phyloP scores from a whole-genome alignment of 2,113 vertebrate genomes.

The Laticauda colubrina region DNA sequence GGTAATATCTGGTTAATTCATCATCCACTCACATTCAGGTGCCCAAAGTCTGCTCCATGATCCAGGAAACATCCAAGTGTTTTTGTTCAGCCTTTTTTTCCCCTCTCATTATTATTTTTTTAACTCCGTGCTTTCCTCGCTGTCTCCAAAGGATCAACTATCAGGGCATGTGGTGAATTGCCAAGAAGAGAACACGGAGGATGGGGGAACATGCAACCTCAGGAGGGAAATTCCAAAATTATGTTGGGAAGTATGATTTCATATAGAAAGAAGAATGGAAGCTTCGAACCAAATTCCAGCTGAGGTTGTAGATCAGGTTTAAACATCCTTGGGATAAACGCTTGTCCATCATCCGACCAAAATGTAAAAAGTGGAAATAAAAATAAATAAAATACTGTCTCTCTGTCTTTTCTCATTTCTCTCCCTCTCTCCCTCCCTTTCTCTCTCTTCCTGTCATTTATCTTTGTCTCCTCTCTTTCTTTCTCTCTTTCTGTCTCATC shows the following conservation, averaged over 20 bases:
- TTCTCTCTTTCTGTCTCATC: neutral
- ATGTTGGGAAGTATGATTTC: neutral
- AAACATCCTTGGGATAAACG: neutral
- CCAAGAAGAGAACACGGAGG: neutral
- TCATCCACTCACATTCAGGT: neutral
- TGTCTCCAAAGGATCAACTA: neutral
- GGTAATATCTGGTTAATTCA: neutral
- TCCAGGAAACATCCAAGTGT: neutral
- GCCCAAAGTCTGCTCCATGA: neutral
- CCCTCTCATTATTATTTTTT: neutral
- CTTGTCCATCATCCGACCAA: too few relatives aligned
- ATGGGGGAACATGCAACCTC: too few relatives aligned
- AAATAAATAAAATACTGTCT: neutral
- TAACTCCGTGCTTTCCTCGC: neutral
- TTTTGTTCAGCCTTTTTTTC: neutral
- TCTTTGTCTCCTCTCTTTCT: neutral
- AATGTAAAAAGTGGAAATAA: neutral
- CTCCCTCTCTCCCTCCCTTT: too few relatives aligned
- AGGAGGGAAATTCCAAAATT: neutral
- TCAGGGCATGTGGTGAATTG: neutral
- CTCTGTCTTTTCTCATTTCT: too few relatives aligned
- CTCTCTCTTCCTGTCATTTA: too few relatives aligned
- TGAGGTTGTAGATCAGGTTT: neutral
- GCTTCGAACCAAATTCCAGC: neutral
- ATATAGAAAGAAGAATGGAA: neutral